Evolutionary conservation across 2,113 vertebrate species (phyloP), one percentile per base, ranked within the genome.

Genomic region (Hucho hucho): DNA sequence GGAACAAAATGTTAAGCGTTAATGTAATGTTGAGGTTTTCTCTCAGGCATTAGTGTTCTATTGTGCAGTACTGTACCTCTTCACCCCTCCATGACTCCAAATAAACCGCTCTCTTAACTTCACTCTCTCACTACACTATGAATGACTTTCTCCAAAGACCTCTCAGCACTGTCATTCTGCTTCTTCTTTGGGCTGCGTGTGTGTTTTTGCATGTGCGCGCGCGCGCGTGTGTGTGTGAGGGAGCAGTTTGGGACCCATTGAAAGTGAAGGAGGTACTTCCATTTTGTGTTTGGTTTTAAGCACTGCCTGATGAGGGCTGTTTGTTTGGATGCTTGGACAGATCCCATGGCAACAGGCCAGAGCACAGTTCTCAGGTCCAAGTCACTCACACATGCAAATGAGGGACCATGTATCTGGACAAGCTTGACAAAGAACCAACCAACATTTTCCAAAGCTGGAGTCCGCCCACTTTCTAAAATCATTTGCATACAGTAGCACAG

Each of bases 321-420:
- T 92, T 85, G 84, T 88, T 86, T 87, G 81, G 77, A 87, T 79
- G 83, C 49, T 78, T 69, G 46, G 37, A 64, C 64, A 81, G 83
- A 87, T 86, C 81, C 84, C 69, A 79, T 78, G 83, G 84, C 64
- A 73, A 72, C 63, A 71, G 76, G 83, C 87, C 85, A 89, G 79
- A 79, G 82, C 84, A 81, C 73, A 82, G 70, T 75, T 81, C 86
- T 85, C 85, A 69, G 79, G 78, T 90, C 82, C 64, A 85, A 80
- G 81, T 72, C 59, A 79, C 78, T 92, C 83, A 86, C 86, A 88
- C 81, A 85, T 86, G 84, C 85, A 91, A 88, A 91, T 90, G 72
- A 91, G 82, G 70, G 56, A 43, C 37, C 37, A 43, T 43, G 37
- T 43, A 9, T 43, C 37, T 43, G 37, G 37, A 83, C 81, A 47